Base-by-base conservation (phyloP, 1,140 invertebrate species). In the Papilio aristodemus region DNA sequence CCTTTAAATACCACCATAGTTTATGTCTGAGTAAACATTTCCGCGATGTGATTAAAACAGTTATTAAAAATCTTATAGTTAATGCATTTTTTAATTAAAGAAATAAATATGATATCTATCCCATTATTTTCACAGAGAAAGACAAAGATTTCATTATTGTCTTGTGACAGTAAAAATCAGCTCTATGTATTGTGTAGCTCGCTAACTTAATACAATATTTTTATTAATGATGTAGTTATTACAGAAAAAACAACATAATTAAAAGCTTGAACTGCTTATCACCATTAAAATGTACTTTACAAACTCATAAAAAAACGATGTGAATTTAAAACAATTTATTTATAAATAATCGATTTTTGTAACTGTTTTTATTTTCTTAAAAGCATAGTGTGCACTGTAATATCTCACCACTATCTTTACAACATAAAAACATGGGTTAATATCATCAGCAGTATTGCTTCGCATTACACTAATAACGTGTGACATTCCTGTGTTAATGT, bases 401-500 rank as follows among this genome's bases (percentile, higher is more conserved):
- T 54, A 54, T 54, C 17, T 54, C 22, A 54, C 22, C 1, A 0
- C 22, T 54, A 54, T 54, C 46, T 62, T 25, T 13, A 62, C 11
- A 38, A 22, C 36, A 37, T 62, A 38, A 60, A 60, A 60, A 38
- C 32, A 37, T 62, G 36, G 59, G 19, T 1, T 38, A 62, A 39
- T 62, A 60, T 60, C 58, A 62, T 39, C 37, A 39, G 13, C 59
- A 17, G 19, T 62, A 22, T 62, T 38, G 36, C 36, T 37, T 38
- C 27, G 32, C 17, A n/a, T 62, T 62, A 38, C 36, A 38, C 59
- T 62, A 19, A 39, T 13, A 62, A 22, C 32, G 59, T 38, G 36
- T 62, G 36, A 62, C 59, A 62, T 62, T 62, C 59, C n/a, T 17
- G 37, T 38, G 36, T 36, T 62, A 38, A 37, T 38, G 17, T 11